Evolutionary conservation across 1,140 invertebrate species (phyloP), one percentile per base, ranked within the genome.

Genomic region (Lucilia cuprina): DNA sequence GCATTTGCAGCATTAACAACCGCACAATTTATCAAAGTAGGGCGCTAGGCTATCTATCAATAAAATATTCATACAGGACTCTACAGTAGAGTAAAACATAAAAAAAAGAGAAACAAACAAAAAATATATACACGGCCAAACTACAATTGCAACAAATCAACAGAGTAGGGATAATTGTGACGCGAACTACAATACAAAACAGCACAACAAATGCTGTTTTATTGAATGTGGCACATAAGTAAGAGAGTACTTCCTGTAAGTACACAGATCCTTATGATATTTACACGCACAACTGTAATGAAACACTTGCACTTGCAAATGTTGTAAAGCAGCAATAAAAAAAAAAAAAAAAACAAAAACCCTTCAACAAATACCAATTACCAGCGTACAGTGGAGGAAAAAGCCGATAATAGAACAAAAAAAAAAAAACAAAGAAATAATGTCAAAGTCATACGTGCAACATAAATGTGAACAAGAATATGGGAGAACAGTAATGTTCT

Each of bases 371-470:
- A 7, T n/a, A 17, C 12, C 55, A 60, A 60, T 60, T 60, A 60
- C 55, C 55, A 60, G 14, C 55, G n/a, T 41, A 41, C 55, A 60
- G 14, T 17, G n/a, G 14, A 60, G 55, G 3, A 60, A 60, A n/a
- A 60, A n/a, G n/a, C 0, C 0, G 13, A n/a, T 17, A 60, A n/a
- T 30, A 30, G 25, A 30, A 30, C 25, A 60, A 60, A 60, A 60
- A 2, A 60, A 0, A 60, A 60, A 12, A 60, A 60, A 0, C 5
- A 60, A 60, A 60, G 14, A 60, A n/a, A 60, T n/a, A 60, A 60
- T 60, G 55, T 60, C 55, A 60, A 60, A 60, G 55, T 60, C 55
- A 60, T 60, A 60, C 55, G 55, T 60, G 55, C 55, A 60, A 60
- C 55, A 60, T 60, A 60, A 60, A 60, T 60, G 55, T 17, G 55